Base-by-base conservation (phyloP, 2,797 vertebrate species). In the Chaunax sp. region DNA sequence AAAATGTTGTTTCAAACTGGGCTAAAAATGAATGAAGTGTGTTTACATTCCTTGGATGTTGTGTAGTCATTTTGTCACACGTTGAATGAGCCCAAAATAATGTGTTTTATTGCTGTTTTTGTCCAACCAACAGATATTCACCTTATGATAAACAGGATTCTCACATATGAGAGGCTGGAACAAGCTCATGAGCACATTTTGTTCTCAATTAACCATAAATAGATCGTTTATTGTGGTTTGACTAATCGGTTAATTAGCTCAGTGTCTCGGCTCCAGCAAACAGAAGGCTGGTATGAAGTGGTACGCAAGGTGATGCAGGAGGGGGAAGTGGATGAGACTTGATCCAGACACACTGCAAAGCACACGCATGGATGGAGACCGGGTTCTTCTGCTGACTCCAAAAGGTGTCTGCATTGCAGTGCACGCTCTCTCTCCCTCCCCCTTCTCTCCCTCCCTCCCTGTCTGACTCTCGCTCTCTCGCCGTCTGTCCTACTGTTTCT, bases 321-420 rank as follows among this genome's bases (percentile, higher is more conserved):
- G 50, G 26, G 33, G 4, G 53, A 49, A 52, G 51, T 30, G 54
- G 63, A 55, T 18, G 45, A 68, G 41, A 75, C 41, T 12, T n/a
- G 52, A 63, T 66, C 33, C 20, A 69, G 52, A 73, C 60, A 64
- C 65, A 35, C 72, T 46, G 62, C 64, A 43, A 49, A n/a, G 15
- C 61, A 53, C 80, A 82, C 3, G 58, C 83, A 85, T 75, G 79
- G 83, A 69, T 81, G 81, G 63, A 83, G 79, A 58, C 19, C 14
- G 33, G 77, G 57, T 77, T 54, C 77, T 81, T 78, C 55, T 81
- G 75, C 84, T 75, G 69, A 85, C 37, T 54, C 78, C 68, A 61
- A 83, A 86, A 86, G 77, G 84, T 81, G 85, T 87, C 89, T 92
- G 90, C 90, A 92, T 84, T 91, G 89, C 89, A 83, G 89, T 87